Base-by-base conservation (phyloP, 2,113 vertebrate genomes). In the Odobenus rosmarus region DNA sequence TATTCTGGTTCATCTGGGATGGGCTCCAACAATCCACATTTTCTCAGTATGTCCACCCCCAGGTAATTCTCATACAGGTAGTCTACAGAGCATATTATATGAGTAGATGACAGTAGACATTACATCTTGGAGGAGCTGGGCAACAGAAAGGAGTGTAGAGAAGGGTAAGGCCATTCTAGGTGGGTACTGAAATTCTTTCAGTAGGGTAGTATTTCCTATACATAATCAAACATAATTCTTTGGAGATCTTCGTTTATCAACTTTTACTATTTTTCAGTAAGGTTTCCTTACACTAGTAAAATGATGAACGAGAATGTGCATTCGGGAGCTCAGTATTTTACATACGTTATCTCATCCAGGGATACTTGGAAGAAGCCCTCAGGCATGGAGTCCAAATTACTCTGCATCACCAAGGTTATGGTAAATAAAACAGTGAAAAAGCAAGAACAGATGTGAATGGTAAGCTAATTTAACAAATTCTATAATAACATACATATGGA, bases 371-470 rank as follows among this genome's bases (percentile, higher is more conserved):
- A 51, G 62, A 69, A 94, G 77, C 24, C 2, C 7, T 89, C 9
- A 51, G 76, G 12, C 15, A 13, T 51, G 11, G 10, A 88, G 51
- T 94, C 28, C 62, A 88, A n/a, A 64, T 85, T 53, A 81, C 24
- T 71, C 77, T 82, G 23, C 42, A 69, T 88, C 80, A 88, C 42
- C 51, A 88, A 82, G 18, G 18, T 91, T 91, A 85, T 72, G 28
- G 21, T 77, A 69, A 93, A 81, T 88, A 42, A 96, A 95, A 93
- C 18, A 92, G 19, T 46, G n/a, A 84, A 95, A n/a, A 92, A 61
- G 33, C 42, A 46, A 79, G 53, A 85, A 69, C 24, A 92, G 74
- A 88, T 64, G 71, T 93, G 59, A 90, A n/a, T 5, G n/a, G 19
- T 62, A 88, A 90, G 26, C 33, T 88, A 64, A 93, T 62, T 82